These are phyloP conservation scores for Lycodopsis pacificus DNA, from an alignment of 2,797 vertebrate species.

Conservation along the genomic window DNA sequence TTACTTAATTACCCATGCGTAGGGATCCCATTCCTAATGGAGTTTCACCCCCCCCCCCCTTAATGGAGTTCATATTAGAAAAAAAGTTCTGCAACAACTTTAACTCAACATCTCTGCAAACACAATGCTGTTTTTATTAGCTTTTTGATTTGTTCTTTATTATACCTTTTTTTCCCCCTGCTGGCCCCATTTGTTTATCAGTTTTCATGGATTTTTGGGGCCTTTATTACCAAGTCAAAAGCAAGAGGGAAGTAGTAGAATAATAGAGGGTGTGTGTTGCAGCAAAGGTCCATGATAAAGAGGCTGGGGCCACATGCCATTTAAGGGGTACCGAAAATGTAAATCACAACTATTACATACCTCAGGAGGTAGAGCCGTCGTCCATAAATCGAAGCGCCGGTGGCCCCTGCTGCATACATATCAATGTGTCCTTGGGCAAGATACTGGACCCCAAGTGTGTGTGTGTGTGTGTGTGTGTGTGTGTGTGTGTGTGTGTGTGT, in stretches of 20 bases:
- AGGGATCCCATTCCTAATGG: slow-evolving; percentile 16
- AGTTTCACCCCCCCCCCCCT: background rate
- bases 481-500: too few relatives aligned
- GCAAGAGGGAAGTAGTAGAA: background rate
- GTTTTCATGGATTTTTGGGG: slow-evolving; percentile 3
- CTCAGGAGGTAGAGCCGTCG: too few relatives aligned
- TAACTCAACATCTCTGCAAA: slow-evolving; percentile 25
- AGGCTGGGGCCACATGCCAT: too few relatives aligned
- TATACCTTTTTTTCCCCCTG: background rate
- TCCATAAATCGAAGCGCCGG: too few relatives aligned
- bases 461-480: too few relatives aligned
- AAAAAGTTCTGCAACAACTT: slow-evolving; percentile 11
- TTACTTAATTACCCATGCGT: slow-evolving; percentile 41
- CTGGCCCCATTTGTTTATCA: background rate
- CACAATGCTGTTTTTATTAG: background rate
- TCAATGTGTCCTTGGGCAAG: too few relatives aligned
- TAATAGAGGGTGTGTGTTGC: background rate
- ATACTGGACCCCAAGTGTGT: too few relatives aligned
- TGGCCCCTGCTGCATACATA: too few relatives aligned
- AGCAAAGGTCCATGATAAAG: too few relatives aligned
- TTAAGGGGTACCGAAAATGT: too few relatives aligned
- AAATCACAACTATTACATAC: too few relatives aligned
- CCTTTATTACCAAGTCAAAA: background rate
- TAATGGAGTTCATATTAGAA: slow-evolving; percentile 37
- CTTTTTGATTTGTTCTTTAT: background rate